Conservation (phyloP, 2,113 vertebrate species). For the Percopsis transmontana region DNA sequence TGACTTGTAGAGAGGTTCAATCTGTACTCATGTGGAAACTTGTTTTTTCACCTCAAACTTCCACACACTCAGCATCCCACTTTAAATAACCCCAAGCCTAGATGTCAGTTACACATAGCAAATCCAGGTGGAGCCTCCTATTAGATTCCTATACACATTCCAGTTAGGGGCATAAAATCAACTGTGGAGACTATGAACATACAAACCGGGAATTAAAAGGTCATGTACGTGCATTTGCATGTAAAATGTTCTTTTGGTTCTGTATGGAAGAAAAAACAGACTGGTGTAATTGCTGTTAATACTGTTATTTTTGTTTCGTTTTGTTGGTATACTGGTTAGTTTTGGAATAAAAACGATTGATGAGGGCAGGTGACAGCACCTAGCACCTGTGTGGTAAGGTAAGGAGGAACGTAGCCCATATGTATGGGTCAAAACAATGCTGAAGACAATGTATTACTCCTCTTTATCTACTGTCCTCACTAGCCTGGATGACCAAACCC, state of each 20-base stretch:
- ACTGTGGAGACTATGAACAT: constrained; percentile 11
- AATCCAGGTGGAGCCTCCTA: constrained; percentile 46
- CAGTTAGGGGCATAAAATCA: constrained; percentile 46
- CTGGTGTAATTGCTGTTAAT: too few species aligned
- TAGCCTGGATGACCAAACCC: constrained; percentile 18
- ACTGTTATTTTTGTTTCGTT: too few species aligned
- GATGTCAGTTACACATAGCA: constrained; percentile 4
- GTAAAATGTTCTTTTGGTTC: background rate
- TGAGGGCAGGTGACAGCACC: constrained; percentile 19
- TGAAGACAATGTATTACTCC: constrained; percentile 30
- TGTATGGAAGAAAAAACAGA: background rate
- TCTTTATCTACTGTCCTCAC: constrained; percentile 14
- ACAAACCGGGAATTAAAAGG: constrained; percentile 14
- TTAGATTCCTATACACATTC: constrained; percentile 25
- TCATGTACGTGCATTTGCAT: constrained; percentile 4
- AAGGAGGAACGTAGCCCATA: constrained; percentile 9
- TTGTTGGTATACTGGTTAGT: too few species aligned
- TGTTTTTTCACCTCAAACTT: constrained; percentile 41
- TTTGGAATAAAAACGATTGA: background rate
- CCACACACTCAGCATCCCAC: constrained; percentile 33
- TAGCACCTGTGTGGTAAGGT: background rate
- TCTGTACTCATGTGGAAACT: constrained; percentile 62
- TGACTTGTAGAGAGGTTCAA: constrained; percentile 25
- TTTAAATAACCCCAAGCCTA: constrained; percentile 32
- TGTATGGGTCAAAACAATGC: constrained; percentile 27